Evolutionary conservation across 2,113 vertebrate genomes (phyloP), one percentile per base, ranked within the genome.

Genomic region (Anser cygnoides): DNA sequence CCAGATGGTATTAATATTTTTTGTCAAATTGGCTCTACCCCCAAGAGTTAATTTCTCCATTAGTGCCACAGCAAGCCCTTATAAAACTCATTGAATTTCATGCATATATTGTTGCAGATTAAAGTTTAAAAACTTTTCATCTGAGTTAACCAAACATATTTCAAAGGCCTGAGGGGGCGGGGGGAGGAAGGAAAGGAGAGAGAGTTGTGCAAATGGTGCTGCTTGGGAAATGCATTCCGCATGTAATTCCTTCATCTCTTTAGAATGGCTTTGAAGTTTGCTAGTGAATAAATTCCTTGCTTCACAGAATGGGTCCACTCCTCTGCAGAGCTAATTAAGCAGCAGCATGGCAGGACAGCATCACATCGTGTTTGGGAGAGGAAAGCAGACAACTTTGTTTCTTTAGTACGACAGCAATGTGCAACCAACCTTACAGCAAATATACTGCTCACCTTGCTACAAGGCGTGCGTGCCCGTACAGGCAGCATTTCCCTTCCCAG

Each of bases 21-120:
- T 81, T 44, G 70, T 26, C 17, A 35, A 58, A 50, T 66, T 78
- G 35, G 39, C 55, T 85, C 77, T 83, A 39, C 25, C 19, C 63
- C 23, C 17, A 89, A 61, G 44, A 82, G 49, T 93, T 95, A 74
- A 87, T 63, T 93, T 91, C 61, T 87, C 76, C 85, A 57, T 61
- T 90, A 79, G 59, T 28, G 31, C 44, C 63, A 29, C 89, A 39
- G 57, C 87, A 72, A 8, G n/a, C 75, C 13, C 62, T 54, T 73
- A 78, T 18, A 84, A 71, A 65, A 59, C 44, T 54, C 65, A 12
- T 26, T 62, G 31, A 67, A 87, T 89, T 86, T 33, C 49, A 50
- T 65, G 39, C 33, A 72, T 41, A 57, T 31, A 54, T 52, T 86
- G 25, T 66, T 75, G 83, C 91, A 93, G 33, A 73, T 89, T 78